Percentiles rank a stretch among this genome's conserved stretches.
These are phyloP conservation scores for Gymnogyps californianus DNA, from an alignment of 2,113 vertebrate genomes.

Conservation along the genomic window DNA sequence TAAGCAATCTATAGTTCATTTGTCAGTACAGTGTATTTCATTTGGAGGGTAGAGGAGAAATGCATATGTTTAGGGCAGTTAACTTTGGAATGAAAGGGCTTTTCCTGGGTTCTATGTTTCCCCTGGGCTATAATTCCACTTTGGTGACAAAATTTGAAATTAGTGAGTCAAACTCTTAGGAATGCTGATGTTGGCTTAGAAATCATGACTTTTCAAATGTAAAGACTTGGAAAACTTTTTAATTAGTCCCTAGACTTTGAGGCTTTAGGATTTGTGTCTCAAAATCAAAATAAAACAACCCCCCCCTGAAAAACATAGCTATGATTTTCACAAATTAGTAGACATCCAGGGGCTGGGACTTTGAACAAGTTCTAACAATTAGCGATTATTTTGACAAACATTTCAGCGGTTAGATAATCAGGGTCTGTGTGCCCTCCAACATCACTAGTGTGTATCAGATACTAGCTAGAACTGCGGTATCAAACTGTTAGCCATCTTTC, in stretches of 20 bases:
- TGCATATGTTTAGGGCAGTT: neutral
- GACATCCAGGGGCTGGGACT: neutral
- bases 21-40: neutral
- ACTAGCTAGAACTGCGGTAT: accelerated
- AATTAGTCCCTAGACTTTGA: neutral
- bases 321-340: neutral
- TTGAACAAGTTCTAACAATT: conserved; percentile 14
- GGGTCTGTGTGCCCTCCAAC: neutral
- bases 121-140: neutral
- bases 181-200: neutral
- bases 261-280: neutral
- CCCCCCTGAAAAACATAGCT: neutral
- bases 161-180: neutral
- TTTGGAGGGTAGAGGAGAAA: neutral
- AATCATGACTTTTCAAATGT: neutral
- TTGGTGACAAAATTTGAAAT: neutral
- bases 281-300: neutral
- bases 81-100: neutral
- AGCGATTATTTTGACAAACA: conserved; percentile 10
- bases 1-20: neutral
- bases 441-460: accelerated
- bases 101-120: neutral
- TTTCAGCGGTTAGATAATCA: neutral
- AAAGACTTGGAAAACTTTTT: neutral
- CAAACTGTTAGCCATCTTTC: neutral